Conservation (phyloP, 2,797 vertebrate genomes). For the Sebastes vulpes region DNA sequence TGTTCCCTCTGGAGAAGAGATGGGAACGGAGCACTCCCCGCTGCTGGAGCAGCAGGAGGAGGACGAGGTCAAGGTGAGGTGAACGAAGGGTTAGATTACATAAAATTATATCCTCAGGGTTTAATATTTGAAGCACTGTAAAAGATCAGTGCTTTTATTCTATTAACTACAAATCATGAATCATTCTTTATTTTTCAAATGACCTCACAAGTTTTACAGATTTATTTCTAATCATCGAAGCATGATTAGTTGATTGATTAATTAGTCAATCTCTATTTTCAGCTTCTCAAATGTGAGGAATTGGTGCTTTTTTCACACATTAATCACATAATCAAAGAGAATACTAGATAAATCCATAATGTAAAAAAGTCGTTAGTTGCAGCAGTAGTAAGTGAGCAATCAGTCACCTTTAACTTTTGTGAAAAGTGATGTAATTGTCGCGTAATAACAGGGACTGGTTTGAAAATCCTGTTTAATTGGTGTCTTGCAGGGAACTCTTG, state of each 20-base stretch:
- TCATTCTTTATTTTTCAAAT: not conserved
- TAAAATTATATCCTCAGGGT: constrained; percentile 24
- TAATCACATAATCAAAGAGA: too few relatives aligned
- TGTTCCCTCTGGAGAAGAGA: constrained; percentile 82
- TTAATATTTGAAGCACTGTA: not conserved
- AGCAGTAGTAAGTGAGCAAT: not conserved
- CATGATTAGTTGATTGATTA: not conserved
- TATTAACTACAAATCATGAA: not conserved
- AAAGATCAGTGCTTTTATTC: not conserved
- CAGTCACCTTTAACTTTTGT: not conserved
- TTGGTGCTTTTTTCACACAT: too few relatives aligned
- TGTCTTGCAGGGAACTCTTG: too few relatives aligned
- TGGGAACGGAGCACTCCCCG: constrained; percentile 89
- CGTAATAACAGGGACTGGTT: not conserved
- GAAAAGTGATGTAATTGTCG: not conserved
- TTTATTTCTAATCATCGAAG: not conserved
- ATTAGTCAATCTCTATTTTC: too few relatives aligned
- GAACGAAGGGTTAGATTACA: constrained; percentile 8
- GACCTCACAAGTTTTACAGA: not conserved
- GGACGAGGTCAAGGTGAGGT: constrained; percentile 87
- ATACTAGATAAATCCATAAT: too few relatives aligned
- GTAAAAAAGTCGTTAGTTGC: not conserved
- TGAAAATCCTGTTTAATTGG: too few relatives aligned
- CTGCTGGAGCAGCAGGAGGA: constrained; percentile 93
- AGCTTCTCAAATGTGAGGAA: too few relatives aligned